A percentile compares a stretch with the other conserved stretches of the same genome.
These are phyloP conservation scores for Gadopsis bispinosus DNA, from an alignment of 2,797 vertebrate genomes.

Conservation along the genomic window DNA sequence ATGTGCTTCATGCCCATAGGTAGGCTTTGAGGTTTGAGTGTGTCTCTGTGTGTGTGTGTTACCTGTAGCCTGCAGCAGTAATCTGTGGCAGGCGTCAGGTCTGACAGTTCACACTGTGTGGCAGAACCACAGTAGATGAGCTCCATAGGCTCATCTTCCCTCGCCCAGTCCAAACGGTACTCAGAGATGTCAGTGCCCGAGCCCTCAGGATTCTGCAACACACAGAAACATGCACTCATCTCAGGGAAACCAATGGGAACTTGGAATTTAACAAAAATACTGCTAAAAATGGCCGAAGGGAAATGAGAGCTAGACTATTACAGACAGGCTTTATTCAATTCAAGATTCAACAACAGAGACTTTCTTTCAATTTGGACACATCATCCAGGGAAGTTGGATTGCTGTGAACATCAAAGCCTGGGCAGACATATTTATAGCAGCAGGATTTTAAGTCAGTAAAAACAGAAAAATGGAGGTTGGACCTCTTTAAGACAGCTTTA, in stretches of 20 bases:
- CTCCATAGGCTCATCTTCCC: slow-evolving; percentile 90
- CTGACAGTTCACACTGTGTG: slow-evolving; percentile 90
- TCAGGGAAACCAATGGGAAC: slow-evolving; percentile 7
- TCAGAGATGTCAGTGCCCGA: slow-evolving; percentile 95
- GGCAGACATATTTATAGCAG: background rate
- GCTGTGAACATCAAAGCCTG: background rate
- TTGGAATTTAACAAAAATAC: background rate
- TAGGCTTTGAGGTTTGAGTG: background rate
- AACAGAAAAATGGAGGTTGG: background rate
- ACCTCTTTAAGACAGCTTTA: background rate
- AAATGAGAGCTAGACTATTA: background rate
- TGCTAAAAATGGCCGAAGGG: background rate
- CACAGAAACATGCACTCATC: slow-evolving; percentile 23
- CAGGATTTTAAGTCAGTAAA: slow-evolving; percentile 1
- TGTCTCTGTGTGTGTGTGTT: slow-evolving; percentile 16
- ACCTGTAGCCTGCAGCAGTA: slow-evolving; percentile 98
- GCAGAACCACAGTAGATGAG: slow-evolving; percentile 90
- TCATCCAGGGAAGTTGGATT: background rate
- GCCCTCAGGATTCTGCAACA: slow-evolving; percentile 90
- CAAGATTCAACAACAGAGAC: background rate
- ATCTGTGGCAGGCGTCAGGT: slow-evolving; percentile 88
- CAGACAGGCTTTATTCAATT: background rate
- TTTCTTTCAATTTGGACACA: slow-evolving; percentile 2
- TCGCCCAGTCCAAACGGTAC: slow-evolving; percentile 96
- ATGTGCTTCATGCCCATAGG: background rate